These are phyloP conservation scores for Drosophila punjabiensis DNA, from an alignment of 1,140 invertebrate species.

Conservation along the genomic window DNA sequence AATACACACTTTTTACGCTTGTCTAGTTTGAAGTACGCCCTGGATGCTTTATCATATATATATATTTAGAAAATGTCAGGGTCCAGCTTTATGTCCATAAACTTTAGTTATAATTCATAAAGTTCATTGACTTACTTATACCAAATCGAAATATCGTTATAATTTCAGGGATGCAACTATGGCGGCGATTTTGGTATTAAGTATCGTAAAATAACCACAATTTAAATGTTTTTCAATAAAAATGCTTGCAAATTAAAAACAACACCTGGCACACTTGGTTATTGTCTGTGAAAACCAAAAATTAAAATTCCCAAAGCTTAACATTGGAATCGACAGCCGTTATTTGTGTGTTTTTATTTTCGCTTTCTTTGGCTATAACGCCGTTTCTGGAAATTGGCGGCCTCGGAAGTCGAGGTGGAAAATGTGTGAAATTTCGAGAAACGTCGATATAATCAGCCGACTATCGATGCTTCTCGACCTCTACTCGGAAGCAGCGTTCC, in stretches of 20 bases:
- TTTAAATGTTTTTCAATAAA: neutral
- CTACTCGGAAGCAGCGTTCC: too few species aligned
- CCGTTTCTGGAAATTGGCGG: constrained; percentile 45
- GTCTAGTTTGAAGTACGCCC: neutral
- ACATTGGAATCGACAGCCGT: constrained; percentile 5
- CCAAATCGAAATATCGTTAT: neutral
- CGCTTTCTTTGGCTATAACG: constrained; percentile 21
- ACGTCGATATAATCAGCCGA: too few species aligned
- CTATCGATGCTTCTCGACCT: too few species aligned
- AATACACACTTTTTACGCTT: neutral
- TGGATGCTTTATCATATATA: neutral
- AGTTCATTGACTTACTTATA: neutral
- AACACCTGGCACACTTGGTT: neutral
- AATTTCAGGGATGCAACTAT: neutral
- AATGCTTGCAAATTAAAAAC: neutral
- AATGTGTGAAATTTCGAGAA: too few species aligned
- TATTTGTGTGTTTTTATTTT: constrained; percentile 17
- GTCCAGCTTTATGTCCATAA: neutral
- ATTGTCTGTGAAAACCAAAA: neutral
- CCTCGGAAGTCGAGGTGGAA: constrained; percentile 17
- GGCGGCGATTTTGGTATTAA: constrained; percentile 5
- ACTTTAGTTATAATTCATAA: neutral
- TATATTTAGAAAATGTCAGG: neutral
- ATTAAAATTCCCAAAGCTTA: neutral
- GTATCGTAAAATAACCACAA: neutral